Conservation (phyloP, 2,113 vertebrate species). For the Cheirogaleus medius region DNA sequence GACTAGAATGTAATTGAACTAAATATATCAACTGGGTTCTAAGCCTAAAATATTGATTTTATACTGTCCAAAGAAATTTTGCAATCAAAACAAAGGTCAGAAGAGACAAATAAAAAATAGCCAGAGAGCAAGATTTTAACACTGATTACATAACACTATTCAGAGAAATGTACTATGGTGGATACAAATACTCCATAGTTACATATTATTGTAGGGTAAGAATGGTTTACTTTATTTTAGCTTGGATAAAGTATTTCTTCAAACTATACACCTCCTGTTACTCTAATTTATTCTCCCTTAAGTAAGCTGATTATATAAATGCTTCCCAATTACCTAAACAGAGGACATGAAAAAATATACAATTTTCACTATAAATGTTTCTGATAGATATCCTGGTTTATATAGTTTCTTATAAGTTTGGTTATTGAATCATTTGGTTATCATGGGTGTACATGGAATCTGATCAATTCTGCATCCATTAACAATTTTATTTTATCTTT, state of each 20-base stretch:
- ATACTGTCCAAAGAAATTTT: background rate
- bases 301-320: background rate
- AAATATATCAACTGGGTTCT: background rate
- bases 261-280: background rate
- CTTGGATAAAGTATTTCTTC: background rate
- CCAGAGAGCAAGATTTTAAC: background rate
- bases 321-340: background rate
- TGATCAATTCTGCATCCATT: background rate
- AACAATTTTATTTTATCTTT: background rate
- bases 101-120: background rate
- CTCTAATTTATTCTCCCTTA: background rate
- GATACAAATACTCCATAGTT: background rate
- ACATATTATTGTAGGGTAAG: background rate
- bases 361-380: slow-evolving; percentile 23
- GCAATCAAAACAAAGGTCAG: background rate
- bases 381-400: background rate
- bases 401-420: background rate
- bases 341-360: background rate
- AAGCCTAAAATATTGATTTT: background rate
- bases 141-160: background rate
- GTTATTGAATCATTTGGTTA: background rate
- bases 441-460: background rate
- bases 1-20: background rate
- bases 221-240: background rate
- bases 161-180: background rate